Percentiles rank a stretch among this genome's conserved stretches.
These are phyloP conservation scores for Nipponacmea schrenckii DNA, from an alignment of 2,888 invertebrate species.

Conservation along the genomic window DNA sequence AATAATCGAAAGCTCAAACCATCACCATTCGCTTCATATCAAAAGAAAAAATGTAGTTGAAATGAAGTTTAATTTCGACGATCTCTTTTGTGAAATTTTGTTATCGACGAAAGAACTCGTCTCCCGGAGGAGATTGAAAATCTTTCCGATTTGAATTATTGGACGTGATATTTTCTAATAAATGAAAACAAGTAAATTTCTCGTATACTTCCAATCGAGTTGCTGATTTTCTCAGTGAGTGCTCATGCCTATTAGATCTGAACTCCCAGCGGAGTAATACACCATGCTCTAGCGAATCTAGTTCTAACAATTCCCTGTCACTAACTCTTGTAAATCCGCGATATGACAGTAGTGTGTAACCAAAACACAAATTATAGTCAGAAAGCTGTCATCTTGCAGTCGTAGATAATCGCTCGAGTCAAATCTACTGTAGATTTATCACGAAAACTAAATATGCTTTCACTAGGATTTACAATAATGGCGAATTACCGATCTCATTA, in stretches of 20 bases:
- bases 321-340: not conserved
- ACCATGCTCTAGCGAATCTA: not conserved
- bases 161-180: not conserved
- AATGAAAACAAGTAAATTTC: slow-evolving; percentile 4
- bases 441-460: not conserved
- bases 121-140: not conserved
- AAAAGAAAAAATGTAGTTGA: too few species aligned
- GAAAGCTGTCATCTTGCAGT: not conserved
- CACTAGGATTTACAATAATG: not conserved
- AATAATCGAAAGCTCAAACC: not conserved
- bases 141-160: not conserved
- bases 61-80: not conserved
- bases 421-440: not conserved
- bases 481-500: slow-evolving; percentile 4
- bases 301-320: not conserved
- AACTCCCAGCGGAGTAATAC: not conserved
- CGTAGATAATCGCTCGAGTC: not conserved
- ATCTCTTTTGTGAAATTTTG: not conserved
- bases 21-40: not conserved
- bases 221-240: slow-evolving; percentile 1
- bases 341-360: not conserved
- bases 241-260: not conserved
- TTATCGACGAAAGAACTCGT: not conserved
- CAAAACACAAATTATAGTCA: slow-evolving; percentile 2
- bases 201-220: slow-evolving; percentile 2